phyloP scores from a whole-genome alignment of 2,888 invertebrate genomes.

The Drosophila tripunctata region DNA sequence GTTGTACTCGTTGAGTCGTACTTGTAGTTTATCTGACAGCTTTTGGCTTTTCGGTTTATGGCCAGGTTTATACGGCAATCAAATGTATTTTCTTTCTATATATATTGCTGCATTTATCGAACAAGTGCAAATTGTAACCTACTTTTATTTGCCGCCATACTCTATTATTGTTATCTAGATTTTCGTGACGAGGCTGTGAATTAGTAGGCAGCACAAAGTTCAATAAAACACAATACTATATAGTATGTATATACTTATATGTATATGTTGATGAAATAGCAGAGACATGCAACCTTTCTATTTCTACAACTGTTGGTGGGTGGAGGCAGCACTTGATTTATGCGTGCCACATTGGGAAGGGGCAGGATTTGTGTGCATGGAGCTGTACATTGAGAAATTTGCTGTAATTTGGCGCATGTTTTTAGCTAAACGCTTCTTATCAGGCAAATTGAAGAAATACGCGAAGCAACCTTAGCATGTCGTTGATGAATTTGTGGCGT shows the following conservation, averaged over 20 bases:
- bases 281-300: constrained; percentile 48
- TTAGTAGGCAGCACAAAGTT: constrained; percentile 21
- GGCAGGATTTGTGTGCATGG: constrained; percentile 45
- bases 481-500: constrained; percentile 77
- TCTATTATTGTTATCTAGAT: constrained; percentile 56
- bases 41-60: constrained; percentile 8
- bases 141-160: constrained; percentile 16
- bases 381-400: constrained; percentile 69
- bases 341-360: constrained; percentile 49
- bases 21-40: constrained; percentile 19
- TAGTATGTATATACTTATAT: no score
- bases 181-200: constrained; percentile 69
- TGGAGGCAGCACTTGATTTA: constrained; percentile 59
- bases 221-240: no score
- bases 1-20: no score
- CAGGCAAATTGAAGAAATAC: constrained; percentile 71
- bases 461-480: constrained; percentile 49
- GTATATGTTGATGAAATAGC: constrained; percentile 50
- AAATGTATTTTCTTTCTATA: constrained; percentile 28
- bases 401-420: constrained; percentile 78
- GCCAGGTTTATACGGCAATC: constrained; percentile 23
- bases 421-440: constrained; percentile 78
- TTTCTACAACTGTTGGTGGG: neutral
- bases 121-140: constrained; percentile 61
- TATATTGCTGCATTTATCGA: constrained; percentile 16